These are phyloP conservation scores for Heliornis fulica DNA, from an alignment of 2,113 vertebrate genomes.

Conservation along the genomic window DNA sequence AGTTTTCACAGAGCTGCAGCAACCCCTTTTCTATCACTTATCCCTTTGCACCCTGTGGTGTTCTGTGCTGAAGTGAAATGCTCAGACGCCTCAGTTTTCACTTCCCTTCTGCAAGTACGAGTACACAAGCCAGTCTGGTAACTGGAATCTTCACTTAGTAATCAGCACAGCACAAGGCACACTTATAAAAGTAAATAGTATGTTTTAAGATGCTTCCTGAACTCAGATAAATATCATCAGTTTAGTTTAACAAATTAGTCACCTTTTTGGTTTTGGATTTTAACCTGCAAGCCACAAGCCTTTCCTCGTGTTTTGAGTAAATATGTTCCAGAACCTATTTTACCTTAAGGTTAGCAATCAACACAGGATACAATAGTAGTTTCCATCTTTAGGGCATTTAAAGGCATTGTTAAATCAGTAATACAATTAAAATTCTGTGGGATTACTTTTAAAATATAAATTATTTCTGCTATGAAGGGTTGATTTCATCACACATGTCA, in stretches of 20 bases:
- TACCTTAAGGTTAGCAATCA: background rate
- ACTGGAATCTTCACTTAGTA: background rate
- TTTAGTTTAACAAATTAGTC: background rate
- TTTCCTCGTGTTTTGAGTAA: background rate
- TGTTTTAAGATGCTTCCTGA: background rate
- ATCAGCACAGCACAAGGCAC: background rate
- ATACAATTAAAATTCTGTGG: background rate
- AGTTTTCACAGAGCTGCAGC: background rate
- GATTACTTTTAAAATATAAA: background rate
- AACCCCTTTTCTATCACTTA: background rate
- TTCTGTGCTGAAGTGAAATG: background rate
- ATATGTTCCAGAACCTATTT: background rate
- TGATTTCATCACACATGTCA: background rate
- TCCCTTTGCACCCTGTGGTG: background rate
- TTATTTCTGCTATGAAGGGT: background rate
- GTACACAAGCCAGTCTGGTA: background rate
- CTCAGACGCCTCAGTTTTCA: background rate
- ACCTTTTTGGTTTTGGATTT: background rate
- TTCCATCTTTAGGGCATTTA: background rate
- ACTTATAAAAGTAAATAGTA: background rate
- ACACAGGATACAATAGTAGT: background rate
- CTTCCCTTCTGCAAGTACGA: background rate
- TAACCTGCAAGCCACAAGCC: background rate
- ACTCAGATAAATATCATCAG: background rate
- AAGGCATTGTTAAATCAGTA: background rate